These are phyloP conservation scores for Amblyopsis hoosieri DNA, from an alignment of 2,797 vertebrate genomes.

Conservation along the genomic window DNA sequence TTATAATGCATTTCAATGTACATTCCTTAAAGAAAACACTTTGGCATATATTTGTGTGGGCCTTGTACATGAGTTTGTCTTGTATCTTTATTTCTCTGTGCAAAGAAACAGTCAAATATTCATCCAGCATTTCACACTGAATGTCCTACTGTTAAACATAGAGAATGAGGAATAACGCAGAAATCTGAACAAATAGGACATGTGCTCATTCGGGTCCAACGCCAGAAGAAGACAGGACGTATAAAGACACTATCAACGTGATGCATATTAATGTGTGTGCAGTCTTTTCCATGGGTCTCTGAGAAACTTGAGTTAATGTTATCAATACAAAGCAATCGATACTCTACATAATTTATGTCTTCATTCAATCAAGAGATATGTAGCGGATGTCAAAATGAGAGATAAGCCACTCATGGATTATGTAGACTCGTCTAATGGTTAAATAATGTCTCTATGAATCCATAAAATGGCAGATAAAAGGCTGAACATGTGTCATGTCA, in stretches of 20 bases:
- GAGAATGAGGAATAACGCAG: constrained; percentile 41
- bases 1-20: constrained; percentile 67
- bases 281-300: constrained; percentile 18
- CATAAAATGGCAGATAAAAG: constrained; percentile 11
- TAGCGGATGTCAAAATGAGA: constrained; percentile 19
- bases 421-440: constrained; percentile 1
- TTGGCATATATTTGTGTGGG: constrained; percentile 65
- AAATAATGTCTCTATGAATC: constrained; percentile 13
- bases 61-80: constrained; percentile 58
- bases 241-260: constrained; percentile 13
- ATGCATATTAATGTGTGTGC: constrained; percentile 49
- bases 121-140: constrained; percentile 50
- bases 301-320: constrained; percentile 17
- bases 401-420: constrained; percentile 33
- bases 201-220: constrained; percentile 47
- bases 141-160: constrained; percentile 50
- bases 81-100: constrained; percentile 59
- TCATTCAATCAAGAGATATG: constrained; percentile 36
- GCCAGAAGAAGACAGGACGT: constrained; percentile 21
- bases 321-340: constrained; percentile 54
- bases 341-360: constrained; percentile 39
- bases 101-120: constrained; percentile 67
- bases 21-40: constrained; percentile 65
- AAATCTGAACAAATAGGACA: constrained; percentile 58
- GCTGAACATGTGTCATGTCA: constrained; percentile 15